Evolutionary conservation across 2,888 invertebrate genomes (phyloP), one percentile per base, ranked within the genome.

Genomic region (Hyles lineata): DNA sequence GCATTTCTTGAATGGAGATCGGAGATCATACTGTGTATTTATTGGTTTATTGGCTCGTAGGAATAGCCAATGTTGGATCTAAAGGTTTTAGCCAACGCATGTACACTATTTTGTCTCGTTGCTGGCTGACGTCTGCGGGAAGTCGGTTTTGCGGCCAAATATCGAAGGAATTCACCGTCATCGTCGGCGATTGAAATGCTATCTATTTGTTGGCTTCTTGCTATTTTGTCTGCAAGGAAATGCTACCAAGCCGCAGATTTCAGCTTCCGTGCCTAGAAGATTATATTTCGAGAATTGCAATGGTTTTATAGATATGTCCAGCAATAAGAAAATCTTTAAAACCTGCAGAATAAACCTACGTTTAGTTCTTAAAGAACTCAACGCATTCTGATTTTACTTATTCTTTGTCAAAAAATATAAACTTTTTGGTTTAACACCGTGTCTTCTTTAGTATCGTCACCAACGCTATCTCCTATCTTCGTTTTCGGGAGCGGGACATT

Each of bases 41-140:
- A n/a, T 55, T 55, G 55, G n/a, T 8, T n/a, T n/a, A n/a, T n/a
- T 55, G 55, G n/a, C 55, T 17, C n/a, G 4, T 55, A 19, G 0
- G 15, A 55, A 43, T 15, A 11, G 43, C n/a, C 55, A 55, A 55
- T 55, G 7, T 55, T 55, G 19, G 55, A 55, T 17, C 19, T 7
- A 55, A 55, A 55, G 55, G n/a, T 55, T 55, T 55, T n/a, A 55
- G n/a, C 55, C 55, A 55, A 55, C n/a, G 55, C 55, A n/a, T 55
- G n/a, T n/a, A 55, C 55, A 55, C 17, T 55, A 55, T 55, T 55
- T 55, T 55, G n/a, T 19, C 55, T 55, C 55, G 7, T 17, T 19
- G n/a, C n/a, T 55, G 55, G 55, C n/a, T 7, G 55, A 55, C 55
- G 55, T 55, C 55, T 55, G n/a, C n/a, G 8, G 55, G 19, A n/a